Conservation (phyloP, 2,113 vertebrate species). For the Caretta caretta region DNA sequence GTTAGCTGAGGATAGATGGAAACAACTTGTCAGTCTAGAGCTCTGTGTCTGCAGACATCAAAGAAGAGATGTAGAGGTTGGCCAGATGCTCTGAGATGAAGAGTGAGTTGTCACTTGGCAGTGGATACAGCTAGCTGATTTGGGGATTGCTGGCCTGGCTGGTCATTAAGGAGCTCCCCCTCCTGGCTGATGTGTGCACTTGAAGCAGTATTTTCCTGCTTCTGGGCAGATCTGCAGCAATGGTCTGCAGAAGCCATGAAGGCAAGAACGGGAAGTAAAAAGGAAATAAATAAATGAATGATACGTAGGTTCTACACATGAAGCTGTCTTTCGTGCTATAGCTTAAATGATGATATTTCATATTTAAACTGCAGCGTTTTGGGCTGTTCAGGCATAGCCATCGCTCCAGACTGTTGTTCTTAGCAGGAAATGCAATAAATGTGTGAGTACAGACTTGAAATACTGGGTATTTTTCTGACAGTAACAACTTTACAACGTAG, state of each 20-base stretch:
- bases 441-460: rapidly evolving
- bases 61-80: not conserved
- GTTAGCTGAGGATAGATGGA: not conserved
- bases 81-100: rapidly evolving
- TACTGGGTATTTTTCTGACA: not conserved
- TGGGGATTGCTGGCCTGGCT: not conserved
- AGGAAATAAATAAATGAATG: rapidly evolving
- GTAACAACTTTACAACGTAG: not conserved
- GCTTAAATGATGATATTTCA: rapidly evolving
- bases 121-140: rapidly evolving
- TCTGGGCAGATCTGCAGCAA: not conserved
- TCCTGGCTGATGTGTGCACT: not conserved
- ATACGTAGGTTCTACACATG: rapidly evolving
- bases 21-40: not conserved
- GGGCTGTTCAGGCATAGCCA: rapidly evolving
- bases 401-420: not conserved
- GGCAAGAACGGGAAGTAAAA: rapidly evolving
- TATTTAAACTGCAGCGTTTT: not conserved
- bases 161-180: not conserved
- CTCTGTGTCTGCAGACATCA: not conserved
- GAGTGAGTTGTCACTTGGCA: not conserved
- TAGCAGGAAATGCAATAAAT: rapidly evolving
- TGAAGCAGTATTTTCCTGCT: not conserved
- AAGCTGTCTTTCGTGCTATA: rapidly evolving
- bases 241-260: not conserved